A percentile compares a stretch with the other conserved stretches of the same genome.
Evolutionary conservation across 2,113 vertebrate genomes (phyloP).

Genomic region (Daphoenositta chrysoptera): DNA sequence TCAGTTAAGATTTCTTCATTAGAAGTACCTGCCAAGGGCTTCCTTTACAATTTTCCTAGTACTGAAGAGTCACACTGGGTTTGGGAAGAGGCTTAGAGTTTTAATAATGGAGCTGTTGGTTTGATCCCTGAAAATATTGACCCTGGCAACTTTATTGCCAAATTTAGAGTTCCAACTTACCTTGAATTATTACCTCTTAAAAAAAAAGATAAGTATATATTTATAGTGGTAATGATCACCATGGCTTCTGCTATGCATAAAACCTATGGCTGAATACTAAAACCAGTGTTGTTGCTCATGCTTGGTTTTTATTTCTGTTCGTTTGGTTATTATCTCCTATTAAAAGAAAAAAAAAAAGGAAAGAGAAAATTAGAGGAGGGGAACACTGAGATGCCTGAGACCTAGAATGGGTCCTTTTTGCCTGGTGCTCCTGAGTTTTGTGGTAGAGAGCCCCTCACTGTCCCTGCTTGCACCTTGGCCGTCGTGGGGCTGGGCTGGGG

Average conservation of each 20-base stretch:
- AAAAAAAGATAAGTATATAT: neutral
- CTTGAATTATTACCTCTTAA: slow-evolving; percentile 29
- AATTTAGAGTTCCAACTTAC: slow-evolving; percentile 36
- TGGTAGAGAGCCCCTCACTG: neutral
- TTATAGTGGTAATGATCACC: neutral
- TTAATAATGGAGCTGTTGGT: slow-evolving; percentile 57
- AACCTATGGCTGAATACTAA: neutral
- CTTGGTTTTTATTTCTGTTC: neutral
- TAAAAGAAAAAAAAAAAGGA: no score
- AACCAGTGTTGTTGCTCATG: neutral
- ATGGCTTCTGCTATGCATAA: neutral
- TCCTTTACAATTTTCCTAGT: neutral
- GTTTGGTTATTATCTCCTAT: neutral
- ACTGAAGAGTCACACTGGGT: neutral
- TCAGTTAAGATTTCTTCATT: slow-evolving; percentile 15
- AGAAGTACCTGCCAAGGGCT: slow-evolving; percentile 4
- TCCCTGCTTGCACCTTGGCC: neutral
- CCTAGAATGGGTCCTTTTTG: neutral
- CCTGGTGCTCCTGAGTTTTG: neutral
- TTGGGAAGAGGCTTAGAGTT: slow-evolving; percentile 28
- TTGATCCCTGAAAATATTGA: slow-evolving; percentile 32
- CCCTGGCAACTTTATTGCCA: slow-evolving; percentile 17
- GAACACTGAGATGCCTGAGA: neutral
- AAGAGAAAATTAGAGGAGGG: neutral
- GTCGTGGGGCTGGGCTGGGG: neutral